Evolutionary conservation across 2,888 invertebrate species (phyloP).

Genomic region (Rhagium mordax): DNA sequence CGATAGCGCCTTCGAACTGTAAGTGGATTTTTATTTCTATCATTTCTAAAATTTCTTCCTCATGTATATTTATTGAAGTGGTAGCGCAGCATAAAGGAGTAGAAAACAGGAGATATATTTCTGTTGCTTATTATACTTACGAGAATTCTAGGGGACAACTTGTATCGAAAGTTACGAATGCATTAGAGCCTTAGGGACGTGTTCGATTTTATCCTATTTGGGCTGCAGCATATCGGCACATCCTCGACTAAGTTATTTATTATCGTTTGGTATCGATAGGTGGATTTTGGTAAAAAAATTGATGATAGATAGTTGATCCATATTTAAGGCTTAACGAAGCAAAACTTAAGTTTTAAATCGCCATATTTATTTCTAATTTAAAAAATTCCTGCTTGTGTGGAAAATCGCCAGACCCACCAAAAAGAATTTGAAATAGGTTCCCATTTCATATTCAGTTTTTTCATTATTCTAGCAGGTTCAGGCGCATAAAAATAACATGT

Average conservation of each 20-base stretch:
- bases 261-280: neutral
- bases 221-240: slow-evolving; percentile 55
- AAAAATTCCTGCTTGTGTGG: no score
- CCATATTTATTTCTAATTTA: no score
- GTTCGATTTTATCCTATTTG: slow-evolving; percentile 61
- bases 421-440: neutral
- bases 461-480: neutral
- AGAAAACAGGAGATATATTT: slow-evolving; percentile 26
- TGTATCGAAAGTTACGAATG: slow-evolving; percentile 64
- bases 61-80: slow-evolving; percentile 41
- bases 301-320: no score
- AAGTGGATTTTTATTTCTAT: neutral
- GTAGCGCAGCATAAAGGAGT: slow-evolving; percentile 27
- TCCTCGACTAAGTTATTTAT: slow-evolving; percentile 35
- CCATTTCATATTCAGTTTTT: neutral
- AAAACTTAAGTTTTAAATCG: no score
- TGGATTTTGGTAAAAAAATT: no score
- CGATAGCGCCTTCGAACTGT: neutral
- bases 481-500: slow-evolving; percentile 7
- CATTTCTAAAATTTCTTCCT: slow-evolving; percentile 6
- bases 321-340: no score
- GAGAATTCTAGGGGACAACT: slow-evolving; percentile 57
- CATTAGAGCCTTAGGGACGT: slow-evolving; percentile 60
- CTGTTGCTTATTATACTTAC: slow-evolving; percentile 45
- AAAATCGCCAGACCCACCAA: no score